Percentiles rank a stretch among this genome's conserved stretches.
Conservation (phyloP, 2,113 vertebrate genomes). For the Chamaea fasciata region DNA sequence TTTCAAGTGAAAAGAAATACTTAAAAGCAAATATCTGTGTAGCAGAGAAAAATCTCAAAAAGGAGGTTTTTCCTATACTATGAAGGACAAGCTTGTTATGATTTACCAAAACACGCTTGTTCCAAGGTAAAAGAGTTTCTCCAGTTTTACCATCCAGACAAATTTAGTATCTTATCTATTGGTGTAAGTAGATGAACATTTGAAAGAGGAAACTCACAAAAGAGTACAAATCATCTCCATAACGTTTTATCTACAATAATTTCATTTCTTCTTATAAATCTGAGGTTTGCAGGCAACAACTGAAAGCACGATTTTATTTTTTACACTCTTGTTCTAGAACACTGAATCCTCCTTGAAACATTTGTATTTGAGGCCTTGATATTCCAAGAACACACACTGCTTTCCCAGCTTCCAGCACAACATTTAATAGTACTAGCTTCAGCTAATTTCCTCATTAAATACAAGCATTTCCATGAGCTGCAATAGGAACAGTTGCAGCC, state of each 20-base stretch:
- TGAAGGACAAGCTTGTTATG: neutral
- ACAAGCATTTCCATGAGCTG: neutral
- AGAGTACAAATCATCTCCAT: neutral
- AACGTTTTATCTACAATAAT: neutral
- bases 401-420: neutral
- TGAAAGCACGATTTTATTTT: neutral
- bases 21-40: neutral
- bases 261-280: neutral
- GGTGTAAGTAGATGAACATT: neutral
- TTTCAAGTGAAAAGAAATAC: neutral
- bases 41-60: neutral
- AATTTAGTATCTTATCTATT: neutral
- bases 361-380: neutral
- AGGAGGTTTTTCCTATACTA: neutral
- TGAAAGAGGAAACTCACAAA: neutral
- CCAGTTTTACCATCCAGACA: neutral
- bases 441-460: neutral
- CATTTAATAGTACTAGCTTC: neutral
- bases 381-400: neutral
- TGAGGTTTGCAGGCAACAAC: neutral
- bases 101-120: neutral
- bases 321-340: neutral
- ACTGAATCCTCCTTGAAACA: neutral
- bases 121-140: neutral
- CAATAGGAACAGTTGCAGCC: rapidly evolving